A percentile compares a stretch with the other conserved stretches of the same genome.
phyloP scores from a whole-genome alignment of 2,888 invertebrate species.

The Rhagium mordax region DNA sequence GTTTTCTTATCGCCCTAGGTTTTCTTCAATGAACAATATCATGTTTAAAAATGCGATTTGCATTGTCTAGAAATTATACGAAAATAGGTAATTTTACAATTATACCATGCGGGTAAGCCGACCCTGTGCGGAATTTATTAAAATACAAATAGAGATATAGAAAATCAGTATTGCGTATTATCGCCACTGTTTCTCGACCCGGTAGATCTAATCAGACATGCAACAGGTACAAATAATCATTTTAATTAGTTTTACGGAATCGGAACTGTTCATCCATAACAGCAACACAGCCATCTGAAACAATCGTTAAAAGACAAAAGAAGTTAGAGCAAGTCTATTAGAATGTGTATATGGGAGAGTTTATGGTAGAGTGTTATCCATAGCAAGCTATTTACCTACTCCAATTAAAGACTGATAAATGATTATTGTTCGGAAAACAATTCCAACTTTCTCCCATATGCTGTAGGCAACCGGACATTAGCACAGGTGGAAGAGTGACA shows the following conservation, averaged over 20 bases:
- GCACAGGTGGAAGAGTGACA: slow-evolving; percentile 15
- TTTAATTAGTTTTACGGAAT: slow-evolving; percentile 50
- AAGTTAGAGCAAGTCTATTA: slow-evolving; percentile 66
- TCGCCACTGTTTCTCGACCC: slow-evolving; percentile 43
- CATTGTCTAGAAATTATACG: no score
- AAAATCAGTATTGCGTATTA: slow-evolving; percentile 39
- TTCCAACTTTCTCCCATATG: slow-evolving; percentile 66
- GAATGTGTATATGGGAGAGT: slow-evolving; percentile 67
- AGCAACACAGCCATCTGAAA: slow-evolving; percentile 57
- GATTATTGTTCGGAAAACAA: slow-evolving; percentile 69
- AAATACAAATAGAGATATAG: neutral
- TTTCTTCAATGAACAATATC: no score
- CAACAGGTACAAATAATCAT: slow-evolving; percentile 46
- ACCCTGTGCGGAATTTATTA: neutral
- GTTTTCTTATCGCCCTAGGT: no score
- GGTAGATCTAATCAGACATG: slow-evolving; percentile 53
- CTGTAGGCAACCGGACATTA: slow-evolving; percentile 44
- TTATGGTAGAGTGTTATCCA: slow-evolving; percentile 64
- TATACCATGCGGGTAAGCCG: neutral
- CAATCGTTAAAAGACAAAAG: slow-evolving; percentile 67
- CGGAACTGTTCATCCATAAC: slow-evolving; percentile 55
- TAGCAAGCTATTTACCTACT: slow-evolving; percentile 68
- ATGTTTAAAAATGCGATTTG: no score
- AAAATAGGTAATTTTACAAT: neutral
- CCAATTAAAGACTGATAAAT: slow-evolving; percentile 70